Evolutionary conservation across 2,888 invertebrate species (phyloP), one percentile per base, ranked within the genome.

Genomic region (Sarcophaga carnaria): DNA sequence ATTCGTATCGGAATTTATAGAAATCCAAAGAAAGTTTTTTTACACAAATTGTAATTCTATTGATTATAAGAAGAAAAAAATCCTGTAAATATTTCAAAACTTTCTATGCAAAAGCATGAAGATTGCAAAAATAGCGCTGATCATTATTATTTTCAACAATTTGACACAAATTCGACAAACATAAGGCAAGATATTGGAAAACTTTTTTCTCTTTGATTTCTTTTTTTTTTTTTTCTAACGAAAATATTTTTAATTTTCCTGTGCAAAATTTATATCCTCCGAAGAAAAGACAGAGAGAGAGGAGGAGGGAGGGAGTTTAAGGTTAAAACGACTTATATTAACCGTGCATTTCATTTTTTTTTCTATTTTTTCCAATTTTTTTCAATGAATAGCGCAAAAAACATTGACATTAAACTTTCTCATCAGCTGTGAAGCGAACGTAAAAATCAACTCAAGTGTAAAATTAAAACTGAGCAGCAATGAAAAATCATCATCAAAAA

Each of bases 381-480:
- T 27, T 4, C 27, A 3, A 10, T 78, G 67, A 60, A 79, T 67
- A 54, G n/a, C n/a, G 64, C 60, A 66, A 66, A 62, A 72, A 87
- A 84, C 84, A 87, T 86, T 88, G 88, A 89, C 89, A 89, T 89
- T 89, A 90, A 90, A 89, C 89, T 89, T 90, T 88, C 88, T 88
- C 90, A 89, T 89, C 89, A 89, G 88, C 88, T 89, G 88, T 89
- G 89, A 89, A 89, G 89, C 88, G 89, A 87, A 89, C 89, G 88
- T 88, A 87, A 89, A 90, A 88, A 89, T 90, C 91, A 91, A 91
- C 91, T 92, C 91, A 91, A 91, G 92, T 92, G 92, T 92, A 91
- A 92, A 92, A 92, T 92, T 92, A 92, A 92, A 92, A 92, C 91
- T 91, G 90, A 91, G 92, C 92, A 91, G 92, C 92, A 92, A 92